Evolutionary conservation across 2,113 vertebrate genomes (phyloP).

Genomic region (Lepus americanus): DNA sequence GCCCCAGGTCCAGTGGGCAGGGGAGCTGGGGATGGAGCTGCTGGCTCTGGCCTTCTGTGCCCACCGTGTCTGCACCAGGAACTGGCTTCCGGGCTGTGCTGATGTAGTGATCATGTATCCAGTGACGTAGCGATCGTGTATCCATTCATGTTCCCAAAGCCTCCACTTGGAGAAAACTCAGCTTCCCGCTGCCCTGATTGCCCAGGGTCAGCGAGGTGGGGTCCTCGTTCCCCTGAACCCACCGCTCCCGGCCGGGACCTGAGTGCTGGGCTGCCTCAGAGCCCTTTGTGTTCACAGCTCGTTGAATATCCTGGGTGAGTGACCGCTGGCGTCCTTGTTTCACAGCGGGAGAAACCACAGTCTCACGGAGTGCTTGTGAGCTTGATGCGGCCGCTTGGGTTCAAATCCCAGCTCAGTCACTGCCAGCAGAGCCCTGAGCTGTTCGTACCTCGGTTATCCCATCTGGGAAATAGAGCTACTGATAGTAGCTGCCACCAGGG

Average conservation of each 20-base stretch:
- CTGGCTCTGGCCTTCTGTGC: not conserved
- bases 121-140: not conserved
- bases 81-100: not conserved
- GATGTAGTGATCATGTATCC: not conserved
- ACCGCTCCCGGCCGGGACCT: rapidly evolving
- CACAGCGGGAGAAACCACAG: not conserved
- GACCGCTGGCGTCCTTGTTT: not conserved
- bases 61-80: not conserved
- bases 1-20: too few relatives aligned
- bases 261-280: not conserved
- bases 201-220: not conserved
- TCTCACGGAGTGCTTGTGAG: not conserved
- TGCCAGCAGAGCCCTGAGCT: not conserved
- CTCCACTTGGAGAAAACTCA: not conserved
- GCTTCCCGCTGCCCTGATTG: not conserved
- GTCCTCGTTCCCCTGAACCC: rapidly evolving
- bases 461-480: not conserved
- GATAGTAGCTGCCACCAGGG: not conserved
- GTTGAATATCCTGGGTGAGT: not conserved
- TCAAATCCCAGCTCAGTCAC: not conserved
- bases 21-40: not conserved
- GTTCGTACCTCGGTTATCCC: not conserved
- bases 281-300: not conserved
- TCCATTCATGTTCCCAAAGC: not conserved
- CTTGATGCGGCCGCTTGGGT: not conserved